phyloP scores from a whole-genome alignment of 2,797 vertebrate species.

The Anolis apletophallus region DNA sequence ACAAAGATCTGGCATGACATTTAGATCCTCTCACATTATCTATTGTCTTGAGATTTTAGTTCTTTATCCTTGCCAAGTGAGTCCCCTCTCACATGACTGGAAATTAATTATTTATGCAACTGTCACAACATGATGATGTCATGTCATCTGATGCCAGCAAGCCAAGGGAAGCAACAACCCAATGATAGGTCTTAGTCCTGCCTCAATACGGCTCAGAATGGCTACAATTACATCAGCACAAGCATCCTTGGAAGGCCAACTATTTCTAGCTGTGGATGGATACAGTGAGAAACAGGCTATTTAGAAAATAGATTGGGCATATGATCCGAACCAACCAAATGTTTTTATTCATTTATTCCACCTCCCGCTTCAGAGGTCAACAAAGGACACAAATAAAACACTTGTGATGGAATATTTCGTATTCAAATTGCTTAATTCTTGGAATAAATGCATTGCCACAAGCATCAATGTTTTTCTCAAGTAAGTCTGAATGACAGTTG shows the following conservation, averaged over 20 bases:
- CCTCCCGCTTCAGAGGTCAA: background rate
- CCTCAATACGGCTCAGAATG: background rate
- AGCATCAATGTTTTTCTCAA: background rate
- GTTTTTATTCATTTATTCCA: background rate
- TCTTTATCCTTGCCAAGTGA: background rate
- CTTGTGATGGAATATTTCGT: background rate
- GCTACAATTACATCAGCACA: background rate
- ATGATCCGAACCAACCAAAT: background rate
- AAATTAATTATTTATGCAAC: background rate
- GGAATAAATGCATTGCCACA: background rate
- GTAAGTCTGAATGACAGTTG: background rate
- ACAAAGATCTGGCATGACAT: background rate
- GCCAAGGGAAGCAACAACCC: background rate
- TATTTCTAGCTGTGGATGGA: background rate
- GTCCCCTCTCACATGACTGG: background rate
- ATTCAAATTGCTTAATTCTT: background rate
- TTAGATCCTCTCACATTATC: background rate
- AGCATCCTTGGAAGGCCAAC: background rate
- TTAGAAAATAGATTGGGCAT: background rate
- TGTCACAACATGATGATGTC: background rate
- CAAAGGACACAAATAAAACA: background rate
- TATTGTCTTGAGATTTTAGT: background rate
- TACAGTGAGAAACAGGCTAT: background rate
- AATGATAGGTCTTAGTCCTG: background rate
- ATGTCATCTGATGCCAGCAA: conserved; percentile 6